Base-by-base conservation (phyloP, 2,797 vertebrate species). In the Molothrus aeneus region DNA sequence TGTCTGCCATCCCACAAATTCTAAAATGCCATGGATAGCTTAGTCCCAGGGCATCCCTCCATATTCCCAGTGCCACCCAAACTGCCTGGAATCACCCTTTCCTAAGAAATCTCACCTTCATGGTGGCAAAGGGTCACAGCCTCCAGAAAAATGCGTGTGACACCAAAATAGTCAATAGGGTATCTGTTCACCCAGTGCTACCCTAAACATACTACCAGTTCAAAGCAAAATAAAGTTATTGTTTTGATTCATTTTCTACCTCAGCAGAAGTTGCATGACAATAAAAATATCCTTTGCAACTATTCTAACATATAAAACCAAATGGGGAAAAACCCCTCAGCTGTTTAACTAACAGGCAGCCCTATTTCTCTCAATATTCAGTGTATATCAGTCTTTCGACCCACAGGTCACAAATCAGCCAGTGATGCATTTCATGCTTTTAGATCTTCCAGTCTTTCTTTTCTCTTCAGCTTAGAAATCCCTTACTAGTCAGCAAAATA, bases 391-490 rank as follows among this genome's bases (percentile, higher is more conserved):
- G 51, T 74, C 38, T 74, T 78, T 45, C 45, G 36, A 94, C n/a
- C 65, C 54, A 77, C 19, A 18, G 85, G 69, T 92, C 89, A 88
- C 5, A 0, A 59, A 86, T 87, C 65, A 93, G 84, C 70, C 63
- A 59, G 60, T 54, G 53, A 80, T 43, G 61, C 68, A 47, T 89
- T 95, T 88, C 47, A 90, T 63, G 80, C 47, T 88, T 94, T 92
- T 51, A 81, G 54, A 88, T 92, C 71, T 89, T 78, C 57, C 10
- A 7, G 47, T 24, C 48, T 56, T 70, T 85, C 54, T 51, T 61
- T 74, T 82, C 65, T 73, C 65, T 74, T 87, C 72, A 92, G 70
- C 53, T 94, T 50, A 84, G 36, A 91, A 95, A 91, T 88, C 74
- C 48, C 43, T 32, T 51, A 69, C 51, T 45, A 92, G 51, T 79